Base-by-base conservation (phyloP, 1,140 invertebrate species). In the Pomacea maculata region DNA sequence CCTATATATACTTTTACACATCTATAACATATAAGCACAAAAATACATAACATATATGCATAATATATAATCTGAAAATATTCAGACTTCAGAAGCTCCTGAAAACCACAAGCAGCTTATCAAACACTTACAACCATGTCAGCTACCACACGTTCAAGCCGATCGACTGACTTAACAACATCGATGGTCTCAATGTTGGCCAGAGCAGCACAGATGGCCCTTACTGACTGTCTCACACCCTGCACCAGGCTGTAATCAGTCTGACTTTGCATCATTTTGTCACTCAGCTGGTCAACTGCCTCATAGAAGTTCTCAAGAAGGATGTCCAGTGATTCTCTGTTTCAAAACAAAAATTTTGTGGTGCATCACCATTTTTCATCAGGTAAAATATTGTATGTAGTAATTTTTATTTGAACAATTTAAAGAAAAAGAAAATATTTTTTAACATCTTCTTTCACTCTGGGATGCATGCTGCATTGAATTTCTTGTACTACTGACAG, bases 171-270 rank as follows among this genome's bases (percentile, higher is more conserved):
- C 79, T 88, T 90, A 25, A 82, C 83, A 21, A 90, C 85, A 57
- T 89, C 87, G 17, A 88, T 91, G 0, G 97, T 98, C 91, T 98
- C 96, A 6, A 98, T 94, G 80, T 95, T 95, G 17, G 96, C 96
- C 83, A 98, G 94, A 45, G 97, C 91, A 52, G 96, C 94, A 89
- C 96, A 97, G 14, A 99, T 95, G 1, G 96, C 96, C 92, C 98
- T 99, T 0, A 98, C 95, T 0, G 96, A 95, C 91, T 99, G 97
- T 45, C 17, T 67, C 57, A 74, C 73, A 45, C 29, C 45, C 78
- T 71, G 55, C 71, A 77, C 25, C 54, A 55, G 72, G n/a, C 29
- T 55, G 14, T 29, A 45, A 15, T 83, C 52, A 52, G 55, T 55
- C 14, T 11, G n/a, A 21, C 67, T 21, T 0, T 73, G 55, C 54